Base-by-base conservation (phyloP, 2,888 invertebrate genomes). In the Cyaniris semiargus region DNA sequence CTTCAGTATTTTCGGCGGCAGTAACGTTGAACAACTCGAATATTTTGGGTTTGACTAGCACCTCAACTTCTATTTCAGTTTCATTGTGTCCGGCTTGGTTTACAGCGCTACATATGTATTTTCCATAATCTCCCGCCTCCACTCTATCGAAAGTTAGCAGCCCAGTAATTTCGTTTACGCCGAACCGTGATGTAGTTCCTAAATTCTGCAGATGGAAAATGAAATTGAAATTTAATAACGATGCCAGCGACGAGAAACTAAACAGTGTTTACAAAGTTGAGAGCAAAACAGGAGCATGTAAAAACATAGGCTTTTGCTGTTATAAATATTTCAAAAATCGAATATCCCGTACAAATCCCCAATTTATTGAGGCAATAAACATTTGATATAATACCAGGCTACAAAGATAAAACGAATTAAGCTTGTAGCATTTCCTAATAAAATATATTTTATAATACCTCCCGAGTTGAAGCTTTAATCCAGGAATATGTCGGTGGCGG, bases 401-500 rank as follows among this genome's bases (percentile, higher is more conserved):
- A 66, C 66, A 66, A 66, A 66, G 13, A 53, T 21, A 78, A 74
- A 76, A 7, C 13, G 58, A 71, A 66, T 70, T 21, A 75, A 76
- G 23, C 13, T 58, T 58, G 38, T 71, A 76, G 48, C 23, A 74
- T 74, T 74, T 70, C 34, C 53, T 53, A 60, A 58, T 70, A 76
- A 76, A 76, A 44, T 58, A 10, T 76, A 48, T n/a, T 75, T 34
- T 66, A 66, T 60, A 38, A 79, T 87, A 93, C 94, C 86, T 96
- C 95, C 76, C 96, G 95, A 1, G 95, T 96, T 76, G 95, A 93
- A 79, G 96, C 95, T 84, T 97, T 97, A 78, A 98, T 96, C 98
- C 98, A 98, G 48, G 95, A 95, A 85, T 96, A 97, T 78, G 95
- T 95, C 71, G 98, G 98, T 21, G 96, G 95, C 1, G 98, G 98